These are phyloP conservation scores for Trichechus manatus DNA, from an alignment of 2,113 vertebrate genomes.

Conservation along the genomic window DNA sequence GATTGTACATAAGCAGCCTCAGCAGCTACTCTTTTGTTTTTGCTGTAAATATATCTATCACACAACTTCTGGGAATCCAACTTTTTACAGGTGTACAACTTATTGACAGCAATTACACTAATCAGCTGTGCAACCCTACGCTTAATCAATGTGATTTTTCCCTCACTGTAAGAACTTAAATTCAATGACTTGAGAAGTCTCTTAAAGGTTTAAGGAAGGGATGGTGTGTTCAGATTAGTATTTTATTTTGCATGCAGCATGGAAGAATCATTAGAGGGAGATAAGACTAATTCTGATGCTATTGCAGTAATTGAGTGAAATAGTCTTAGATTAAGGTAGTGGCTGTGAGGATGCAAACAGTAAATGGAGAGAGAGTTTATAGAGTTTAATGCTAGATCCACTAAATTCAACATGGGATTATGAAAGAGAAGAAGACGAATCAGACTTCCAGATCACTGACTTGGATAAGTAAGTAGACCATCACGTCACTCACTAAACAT, in stretches of 20 bases:
- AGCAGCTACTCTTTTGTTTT: no score
- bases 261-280: neutral
- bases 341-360: neutral
- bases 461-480: neutral
- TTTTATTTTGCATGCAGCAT: neutral
- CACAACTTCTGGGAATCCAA: no score
- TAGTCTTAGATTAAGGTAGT: neutral
- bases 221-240: neutral
- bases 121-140: neutral
- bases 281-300: neutral
- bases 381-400: fast-evolving
- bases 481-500: neutral
- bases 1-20: no score
- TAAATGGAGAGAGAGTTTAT: neutral
- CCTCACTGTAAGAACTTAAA: neutral
- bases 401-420: neutral
- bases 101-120: neutral
- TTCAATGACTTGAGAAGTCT: neutral
- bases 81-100: no score
- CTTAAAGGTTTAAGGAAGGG: neutral
- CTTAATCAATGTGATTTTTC: neutral
- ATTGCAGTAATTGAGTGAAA: neutral
- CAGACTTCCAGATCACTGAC: neutral
- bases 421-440: neutral
- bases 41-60: no score